Base-by-base conservation (phyloP, 2,797 vertebrate genomes). In the Halcyon badia region DNA sequence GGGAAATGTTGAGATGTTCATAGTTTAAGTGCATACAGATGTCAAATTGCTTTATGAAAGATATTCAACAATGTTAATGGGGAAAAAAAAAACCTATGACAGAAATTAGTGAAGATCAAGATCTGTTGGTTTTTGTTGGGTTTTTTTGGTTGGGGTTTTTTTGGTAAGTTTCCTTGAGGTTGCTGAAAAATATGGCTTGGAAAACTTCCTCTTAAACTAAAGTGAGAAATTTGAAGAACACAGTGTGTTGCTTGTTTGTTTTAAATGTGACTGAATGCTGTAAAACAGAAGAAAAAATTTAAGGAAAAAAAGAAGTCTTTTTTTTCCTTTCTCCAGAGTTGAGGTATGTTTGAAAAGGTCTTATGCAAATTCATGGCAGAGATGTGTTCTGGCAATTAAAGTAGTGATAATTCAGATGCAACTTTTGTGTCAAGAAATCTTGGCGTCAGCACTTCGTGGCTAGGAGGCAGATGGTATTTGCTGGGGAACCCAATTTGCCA, bases 21-120 rank as follows among this genome's bases (percentile, higher is more conserved):
- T 20, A 51, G 81, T 76, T 96, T 83, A 85, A 91, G 49, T 65
- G 41, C 10, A 2, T 69, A 28, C 75, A 94, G 90, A 92, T 96
- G 76, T 68, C 58, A 88, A 48, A 95, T 89, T 81, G 37, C n/a
- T 87, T 91, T 83, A 39, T 81, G 57, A 93, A 88, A 62, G 28
- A 65, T 35, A 76, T 62, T 80, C 19, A 73, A 15, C 20, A 33
- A 31, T 11, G 15, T 81, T 84, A 83, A 76, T 3, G 5, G 46
- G 9, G 51, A 60, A 68, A 31, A 8, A 60, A 13, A 20, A 5
- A 14, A 51, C 28, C 14, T 52, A 4, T 39, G 13, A 19, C 5
- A 61, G 25, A 81, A 91, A 58, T n/a, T 6, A 58, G 20, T 35
- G 31, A 92, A 85, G 44, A 81, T 35, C 2, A 28, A 70, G 41